These are phyloP conservation scores for Microtus richardsoni DNA, from an alignment of 2,113 vertebrate species.

Conservation along the genomic window DNA sequence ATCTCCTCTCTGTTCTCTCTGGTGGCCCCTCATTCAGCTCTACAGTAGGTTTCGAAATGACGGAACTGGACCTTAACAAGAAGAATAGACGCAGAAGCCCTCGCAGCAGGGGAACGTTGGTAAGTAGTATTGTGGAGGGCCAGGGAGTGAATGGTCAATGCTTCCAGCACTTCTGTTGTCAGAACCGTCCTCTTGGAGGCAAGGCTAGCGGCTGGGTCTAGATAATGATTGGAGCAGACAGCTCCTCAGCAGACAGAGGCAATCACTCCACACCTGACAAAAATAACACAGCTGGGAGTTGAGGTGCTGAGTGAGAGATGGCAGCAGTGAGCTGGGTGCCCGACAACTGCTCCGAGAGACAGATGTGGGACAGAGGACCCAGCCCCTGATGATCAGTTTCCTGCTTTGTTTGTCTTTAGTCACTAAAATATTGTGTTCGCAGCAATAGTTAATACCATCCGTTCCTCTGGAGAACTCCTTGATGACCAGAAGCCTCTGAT, in stretches of 20 bases:
- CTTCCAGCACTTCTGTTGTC: neutral
- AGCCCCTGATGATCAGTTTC: slow-evolving; percentile 46
- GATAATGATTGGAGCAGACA: slow-evolving; percentile 55
- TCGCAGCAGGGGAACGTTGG: neutral
- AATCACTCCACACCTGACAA: slow-evolving; percentile 83
- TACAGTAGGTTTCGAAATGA: neutral
- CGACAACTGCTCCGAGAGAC: slow-evolving; percentile 54
- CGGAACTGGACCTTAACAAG: slow-evolving; percentile 7
- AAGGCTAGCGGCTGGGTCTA: slow-evolving; percentile 57
- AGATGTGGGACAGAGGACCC: slow-evolving; percentile 56
- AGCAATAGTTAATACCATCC: slow-evolving; percentile 12
- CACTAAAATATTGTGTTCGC: slow-evolving; percentile 23
- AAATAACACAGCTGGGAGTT: slow-evolving; percentile 75
- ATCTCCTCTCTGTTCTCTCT: neutral
- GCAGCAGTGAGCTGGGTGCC: slow-evolving; percentile 66
- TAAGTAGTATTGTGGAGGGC: neutral
- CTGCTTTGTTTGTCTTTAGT: slow-evolving; percentile 54
- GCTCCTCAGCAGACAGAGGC: slow-evolving; percentile 75
- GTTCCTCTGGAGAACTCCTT: slow-evolving; percentile 50
- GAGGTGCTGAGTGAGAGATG: slow-evolving; percentile 73
- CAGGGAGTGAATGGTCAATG: slow-evolving; percentile 11
- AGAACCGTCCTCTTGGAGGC: slow-evolving; percentile 66
- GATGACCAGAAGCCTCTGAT: slow-evolving; percentile 28
- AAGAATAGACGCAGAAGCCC: neutral
- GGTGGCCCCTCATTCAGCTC: neutral